phyloP scores from a whole-genome alignment of 37 sponge, comb jelly and placozoan species.

The Ephydatia muelleri region DNA sequence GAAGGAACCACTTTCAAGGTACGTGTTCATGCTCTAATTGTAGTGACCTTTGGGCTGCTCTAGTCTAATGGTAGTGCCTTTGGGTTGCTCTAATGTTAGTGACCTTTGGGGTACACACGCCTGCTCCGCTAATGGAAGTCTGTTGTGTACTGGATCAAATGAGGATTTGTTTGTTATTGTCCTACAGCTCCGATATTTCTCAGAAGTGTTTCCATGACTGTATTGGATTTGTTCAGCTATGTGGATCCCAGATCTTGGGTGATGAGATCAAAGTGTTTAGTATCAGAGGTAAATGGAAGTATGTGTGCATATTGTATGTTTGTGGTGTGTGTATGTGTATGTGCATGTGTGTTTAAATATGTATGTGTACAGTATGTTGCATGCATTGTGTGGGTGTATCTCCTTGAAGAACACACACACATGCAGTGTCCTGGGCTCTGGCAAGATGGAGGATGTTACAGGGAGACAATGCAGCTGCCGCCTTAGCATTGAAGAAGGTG shows the following conservation, averaged over 20 bases:
- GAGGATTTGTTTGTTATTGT: background rate
- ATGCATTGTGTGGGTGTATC: too few species aligned
- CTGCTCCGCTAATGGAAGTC: too few species aligned
- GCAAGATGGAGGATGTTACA: slow-evolving; percentile 12
- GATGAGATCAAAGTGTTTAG: background rate
- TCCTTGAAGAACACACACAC: too few species aligned
- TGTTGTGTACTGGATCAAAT: too few species aligned
- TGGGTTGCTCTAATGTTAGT: too few species aligned
- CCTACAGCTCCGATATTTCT: background rate
- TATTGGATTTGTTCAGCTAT: slow-evolving; percentile 23
- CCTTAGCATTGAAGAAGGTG: slow-evolving; percentile 23
- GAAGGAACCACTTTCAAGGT: too few species aligned
- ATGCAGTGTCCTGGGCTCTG: slow-evolving; percentile 26
- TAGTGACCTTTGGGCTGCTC: too few species aligned
- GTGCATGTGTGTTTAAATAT: background rate
- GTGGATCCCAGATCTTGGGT: too few species aligned
- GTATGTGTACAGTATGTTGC: background rate
- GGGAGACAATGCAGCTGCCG: slow-evolving; percentile 15
- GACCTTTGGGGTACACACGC: too few species aligned
- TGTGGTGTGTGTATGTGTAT: slow-evolving; percentile 5
- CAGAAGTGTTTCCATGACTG: slow-evolving; percentile 43
- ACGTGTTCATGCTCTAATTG: too few species aligned
- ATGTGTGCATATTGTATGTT: too few species aligned
- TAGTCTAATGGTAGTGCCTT: too few species aligned
- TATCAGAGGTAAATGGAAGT: background rate